Evolutionary conservation across 2,797 vertebrate species (phyloP), one percentile per base, ranked within the genome.

Genomic region (Huso huso): DNA sequence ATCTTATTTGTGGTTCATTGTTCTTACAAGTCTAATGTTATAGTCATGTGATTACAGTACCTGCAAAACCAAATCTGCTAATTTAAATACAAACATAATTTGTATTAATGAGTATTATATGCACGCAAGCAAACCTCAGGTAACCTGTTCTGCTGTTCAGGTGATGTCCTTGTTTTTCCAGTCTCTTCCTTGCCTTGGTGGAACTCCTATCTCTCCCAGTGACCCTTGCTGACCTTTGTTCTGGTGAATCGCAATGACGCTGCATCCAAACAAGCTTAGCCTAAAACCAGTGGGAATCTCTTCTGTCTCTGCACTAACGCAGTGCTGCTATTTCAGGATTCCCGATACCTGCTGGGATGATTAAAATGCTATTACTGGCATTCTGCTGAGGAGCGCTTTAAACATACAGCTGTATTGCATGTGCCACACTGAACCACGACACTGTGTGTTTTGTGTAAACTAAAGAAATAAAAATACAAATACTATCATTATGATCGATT

Each of bases 291-390:
- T 68, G 71, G 70, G 62, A 75, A 66, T 71, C 69, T 57, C 55
- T 13, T 53, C 49, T 10, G 65, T 65, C 51, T 73, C 68, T 18
- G 67, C 51, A 49, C 68, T 51, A 51, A 70, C 75, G 79, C 77
- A 74, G 71, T 72, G 51, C 66, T 68, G 72, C 77, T 72, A 37
- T 80, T 75, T 71, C 51, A 68, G 76, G 75, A 76, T 76, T 78
- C 75, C 76, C 68, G 48, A 70, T 65, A 37, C 74, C 69, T 76
- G 68, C 69, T 71, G 71, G 75, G 75, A 2, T 68, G 74, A 78
- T 69, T 76, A 76, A 76, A 50, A 58, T 70, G 23, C 49, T 73
- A 60, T 69, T 63, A 52, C 66, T 74, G 60, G 10, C 13, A 55
- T 23, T 12, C 11, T 7, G 51, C 61, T 10, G 37, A 6, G 10